A percentile compares a stretch with the other conserved stretches of the same genome.
phyloP scores from a whole-genome alignment of 2,113 vertebrate species.

The Myanophis thanlyinensis region DNA sequence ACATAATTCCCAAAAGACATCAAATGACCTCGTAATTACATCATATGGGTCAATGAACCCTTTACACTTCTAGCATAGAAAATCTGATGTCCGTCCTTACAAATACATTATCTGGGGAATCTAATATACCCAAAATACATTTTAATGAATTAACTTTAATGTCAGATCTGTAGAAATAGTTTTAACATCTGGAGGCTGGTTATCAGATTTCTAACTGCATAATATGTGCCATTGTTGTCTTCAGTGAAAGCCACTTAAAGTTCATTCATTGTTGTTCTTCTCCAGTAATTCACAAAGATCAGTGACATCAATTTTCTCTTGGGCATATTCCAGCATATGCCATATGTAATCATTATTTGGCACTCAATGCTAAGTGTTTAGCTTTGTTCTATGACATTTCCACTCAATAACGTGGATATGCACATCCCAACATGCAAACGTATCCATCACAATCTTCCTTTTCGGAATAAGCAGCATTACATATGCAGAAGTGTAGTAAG shows the following conservation, averaged over 20 bases:
- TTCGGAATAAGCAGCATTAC: background rate
- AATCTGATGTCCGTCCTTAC: background rate
- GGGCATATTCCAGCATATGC: background rate
- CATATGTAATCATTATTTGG: background rate
- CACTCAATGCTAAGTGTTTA: background rate
- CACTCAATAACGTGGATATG: background rate
- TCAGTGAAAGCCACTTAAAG: background rate
- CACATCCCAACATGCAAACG: background rate
- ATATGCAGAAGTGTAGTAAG: background rate
- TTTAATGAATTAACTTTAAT: background rate
- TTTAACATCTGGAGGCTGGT: background rate
- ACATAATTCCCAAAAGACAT: background rate
- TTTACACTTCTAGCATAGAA: background rate
- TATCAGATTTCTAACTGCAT: background rate
- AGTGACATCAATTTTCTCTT: slow-evolving; percentile 4
- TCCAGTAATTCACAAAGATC: background rate
- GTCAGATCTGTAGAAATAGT: background rate
- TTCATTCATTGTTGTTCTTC: background rate
- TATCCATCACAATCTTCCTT: background rate
- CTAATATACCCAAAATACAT: background rate
- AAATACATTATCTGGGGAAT: background rate
- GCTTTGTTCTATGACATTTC: background rate
- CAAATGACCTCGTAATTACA: background rate
- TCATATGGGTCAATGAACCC: background rate
- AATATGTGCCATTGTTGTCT: background rate